Conservation (phyloP, 1,140 invertebrate genomes). For the Microplitis mediator region DNA sequence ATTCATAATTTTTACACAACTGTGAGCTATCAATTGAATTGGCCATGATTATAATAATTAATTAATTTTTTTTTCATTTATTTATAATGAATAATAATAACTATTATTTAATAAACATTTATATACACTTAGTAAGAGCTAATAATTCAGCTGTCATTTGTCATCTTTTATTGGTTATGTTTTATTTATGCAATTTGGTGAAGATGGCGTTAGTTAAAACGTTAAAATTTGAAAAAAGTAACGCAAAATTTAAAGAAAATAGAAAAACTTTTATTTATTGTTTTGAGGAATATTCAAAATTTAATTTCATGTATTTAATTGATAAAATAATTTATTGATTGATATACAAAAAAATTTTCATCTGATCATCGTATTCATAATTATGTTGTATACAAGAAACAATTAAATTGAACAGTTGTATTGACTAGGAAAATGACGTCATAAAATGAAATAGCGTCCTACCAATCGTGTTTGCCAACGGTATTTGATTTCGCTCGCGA, state of each 20-base stretch:
- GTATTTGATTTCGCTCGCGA: slow-evolving; percentile 47
- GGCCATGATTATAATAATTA: neutral
- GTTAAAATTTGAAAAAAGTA: neutral
- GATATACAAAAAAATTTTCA: too few species aligned
- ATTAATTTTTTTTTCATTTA: neutral
- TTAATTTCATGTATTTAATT: too few species aligned
- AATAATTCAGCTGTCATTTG: neutral
- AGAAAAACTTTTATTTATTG: too few species aligned
- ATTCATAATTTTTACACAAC: neutral
- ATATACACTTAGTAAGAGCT: neutral
- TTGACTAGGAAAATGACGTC: slow-evolving; percentile 39
- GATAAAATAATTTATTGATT: too few species aligned
- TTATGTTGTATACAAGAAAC: neutral
- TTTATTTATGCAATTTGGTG: neutral
- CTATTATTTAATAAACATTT: neutral
- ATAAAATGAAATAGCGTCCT: slow-evolving; percentile 20
- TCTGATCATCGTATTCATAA: too few species aligned
- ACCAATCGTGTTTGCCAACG: slow-evolving; percentile 42
- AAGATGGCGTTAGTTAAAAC: neutral
- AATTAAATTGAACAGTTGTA: neutral
- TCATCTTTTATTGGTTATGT: slow-evolving; percentile 7
- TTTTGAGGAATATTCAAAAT: too few species aligned
- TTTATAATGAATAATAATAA: neutral
- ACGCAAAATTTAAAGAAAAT: too few species aligned
- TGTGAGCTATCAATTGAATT: neutral